A percentile compares a stretch with the other conserved stretches of the same genome.
phyloP scores from a whole-genome alignment of 2,113 vertebrate species.

The Falco punctatus region DNA sequence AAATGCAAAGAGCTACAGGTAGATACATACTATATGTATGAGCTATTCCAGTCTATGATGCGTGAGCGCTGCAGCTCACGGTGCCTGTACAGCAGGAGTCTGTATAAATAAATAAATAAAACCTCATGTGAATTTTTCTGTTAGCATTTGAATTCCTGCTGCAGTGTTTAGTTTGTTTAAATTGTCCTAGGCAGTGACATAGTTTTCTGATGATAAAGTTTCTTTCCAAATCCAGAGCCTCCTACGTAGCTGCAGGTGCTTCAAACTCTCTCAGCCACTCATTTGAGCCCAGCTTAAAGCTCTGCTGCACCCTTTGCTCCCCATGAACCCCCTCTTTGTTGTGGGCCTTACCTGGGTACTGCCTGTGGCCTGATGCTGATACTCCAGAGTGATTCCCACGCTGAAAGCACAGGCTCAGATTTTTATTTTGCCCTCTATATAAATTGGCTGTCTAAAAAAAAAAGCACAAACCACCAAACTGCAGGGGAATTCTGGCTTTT shows the following conservation, averaged over 20 bases:
- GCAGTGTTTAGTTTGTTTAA: background rate
- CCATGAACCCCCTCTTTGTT: background rate
- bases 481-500: background rate
- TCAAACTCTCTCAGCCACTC: background rate
- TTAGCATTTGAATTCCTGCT: background rate
- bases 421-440: background rate
- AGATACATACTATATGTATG: background rate
- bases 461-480: background rate
- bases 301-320: background rate
- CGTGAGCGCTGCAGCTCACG: background rate
- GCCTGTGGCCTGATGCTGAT: background rate
- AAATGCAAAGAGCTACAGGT: background rate
- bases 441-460: background rate
- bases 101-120: background rate
- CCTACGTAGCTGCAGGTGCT: background rate
- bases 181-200: background rate
- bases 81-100: background rate
- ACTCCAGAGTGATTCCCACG: background rate
- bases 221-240: slow-evolving; percentile 8
- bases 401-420: background rate
- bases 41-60: background rate
- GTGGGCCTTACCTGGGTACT: background rate
- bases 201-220: background rate
- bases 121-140: background rate
- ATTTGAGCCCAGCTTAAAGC: background rate